Conservation (phyloP, 1,140 invertebrate species). For the Pentalonia nigronervosa region DNA sequence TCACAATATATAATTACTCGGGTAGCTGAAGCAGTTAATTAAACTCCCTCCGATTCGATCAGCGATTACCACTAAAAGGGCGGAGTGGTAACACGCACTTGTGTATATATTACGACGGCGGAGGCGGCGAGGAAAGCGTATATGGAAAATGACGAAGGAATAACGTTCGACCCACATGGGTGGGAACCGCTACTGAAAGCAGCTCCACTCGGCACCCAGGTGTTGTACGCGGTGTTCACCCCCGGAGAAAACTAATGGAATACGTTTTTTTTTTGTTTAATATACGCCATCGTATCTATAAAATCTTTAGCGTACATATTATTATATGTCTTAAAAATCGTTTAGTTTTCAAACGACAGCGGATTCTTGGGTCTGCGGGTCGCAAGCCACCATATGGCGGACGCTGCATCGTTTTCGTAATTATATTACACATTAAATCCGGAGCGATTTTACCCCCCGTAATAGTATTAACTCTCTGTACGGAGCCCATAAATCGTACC, state of each 20-base stretch:
- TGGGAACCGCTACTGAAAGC: background rate
- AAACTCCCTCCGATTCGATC: background rate
- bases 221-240: background rate
- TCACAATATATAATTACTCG: background rate
- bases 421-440: constrained; percentile 3
- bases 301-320: background rate
- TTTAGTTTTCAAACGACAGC: background rate
- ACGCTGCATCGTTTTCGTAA: background rate
- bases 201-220: background rate
- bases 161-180: constrained; percentile 3
- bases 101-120: background rate
- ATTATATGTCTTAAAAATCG: background rate
- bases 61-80: background rate
- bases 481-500: background rate
- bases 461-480: background rate
- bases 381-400: background rate
- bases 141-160: background rate
- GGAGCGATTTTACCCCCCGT: background rate
- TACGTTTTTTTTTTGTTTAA: background rate
- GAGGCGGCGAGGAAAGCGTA: background rate
- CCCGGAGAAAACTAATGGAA: background rate
- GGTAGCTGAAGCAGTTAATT: background rate
- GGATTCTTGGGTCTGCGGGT: background rate
- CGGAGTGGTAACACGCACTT: background rate
- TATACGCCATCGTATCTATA: background rate